A percentile compares a stretch with the other conserved stretches of the same genome.
Conservation (phyloP, 1,140 invertebrate species). For the Mamestra configurata region DNA sequence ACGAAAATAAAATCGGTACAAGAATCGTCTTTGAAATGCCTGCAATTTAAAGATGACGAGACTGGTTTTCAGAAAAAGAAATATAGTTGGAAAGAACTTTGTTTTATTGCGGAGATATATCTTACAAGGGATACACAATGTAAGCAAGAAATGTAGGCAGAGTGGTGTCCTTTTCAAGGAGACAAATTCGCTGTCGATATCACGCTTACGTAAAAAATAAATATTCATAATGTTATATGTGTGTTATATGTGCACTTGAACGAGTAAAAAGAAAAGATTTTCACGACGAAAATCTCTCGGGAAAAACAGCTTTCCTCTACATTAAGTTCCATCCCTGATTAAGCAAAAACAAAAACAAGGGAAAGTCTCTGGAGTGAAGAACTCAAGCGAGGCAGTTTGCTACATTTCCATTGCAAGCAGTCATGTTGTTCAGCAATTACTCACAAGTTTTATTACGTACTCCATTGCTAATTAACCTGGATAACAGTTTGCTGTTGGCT, state of each 20-base stretch:
- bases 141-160: conserved; percentile 34
- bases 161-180: conserved; percentile 43
- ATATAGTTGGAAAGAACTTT: conserved; percentile 34
- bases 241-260: conserved; percentile 6
- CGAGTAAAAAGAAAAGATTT: conserved; percentile 26
- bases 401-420: conserved; percentile 11
- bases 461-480: conserved; percentile 54
- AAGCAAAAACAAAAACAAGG: conserved; percentile 28
- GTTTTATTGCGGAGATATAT: conserved; percentile 40
- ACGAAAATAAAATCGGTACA: conserved; percentile 49
- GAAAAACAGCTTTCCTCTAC: conserved; percentile 17
- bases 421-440: conserved; percentile 41
- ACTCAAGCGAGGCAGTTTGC: background rate
- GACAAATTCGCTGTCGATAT: conserved; percentile 17
- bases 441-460: conserved; percentile 41
- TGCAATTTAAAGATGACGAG: conserved; percentile 47
- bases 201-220: conserved; percentile 16
- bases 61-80: conserved; percentile 16
- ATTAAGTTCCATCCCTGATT: conserved; percentile 28
- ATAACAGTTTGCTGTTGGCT: conserved; percentile 28
- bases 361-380: conserved; percentile 3
- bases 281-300: background rate
- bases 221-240: conserved; percentile 21
- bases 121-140: conserved; percentile 4
- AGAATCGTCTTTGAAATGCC: conserved; percentile 41